Evolutionary conservation across 2,888 invertebrate species (phyloP).

Genomic region (Trissolcus japonicus): DNA sequence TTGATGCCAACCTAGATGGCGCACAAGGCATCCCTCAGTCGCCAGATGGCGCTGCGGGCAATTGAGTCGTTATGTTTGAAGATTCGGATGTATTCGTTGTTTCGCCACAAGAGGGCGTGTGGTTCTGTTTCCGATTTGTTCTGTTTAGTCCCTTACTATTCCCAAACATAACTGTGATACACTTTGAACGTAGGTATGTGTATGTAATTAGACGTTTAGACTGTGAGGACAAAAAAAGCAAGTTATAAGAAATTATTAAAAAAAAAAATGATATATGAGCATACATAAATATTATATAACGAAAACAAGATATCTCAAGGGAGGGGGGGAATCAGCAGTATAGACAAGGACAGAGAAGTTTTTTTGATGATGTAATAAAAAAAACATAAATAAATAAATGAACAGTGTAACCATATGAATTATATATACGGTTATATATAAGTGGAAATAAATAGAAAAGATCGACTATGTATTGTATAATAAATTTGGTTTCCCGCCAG

Average conservation of each 20-base stretch:
- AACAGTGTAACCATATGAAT: slow-evolving; percentile 36
- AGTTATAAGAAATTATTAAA: slow-evolving; percentile 46
- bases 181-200: slow-evolving; percentile 67
- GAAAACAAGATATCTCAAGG: slow-evolving; percentile 16
- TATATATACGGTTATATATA: slow-evolving; percentile 63
- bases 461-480: slow-evolving; percentile 73
- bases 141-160: slow-evolving; percentile 66
- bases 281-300: slow-evolving; percentile 31
- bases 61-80: slow-evolving; percentile 48
- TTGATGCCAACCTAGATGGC: slow-evolving; percentile 8
- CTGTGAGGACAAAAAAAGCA: slow-evolving; percentile 61
- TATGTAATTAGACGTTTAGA: slow-evolving; percentile 72
- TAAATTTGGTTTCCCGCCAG: slow-evolving; percentile 30
- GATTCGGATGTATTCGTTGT: slow-evolving; percentile 53
- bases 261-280: slow-evolving; percentile 29
- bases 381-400: slow-evolving; percentile 3
- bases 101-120: slow-evolving; percentile 14
- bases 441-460: slow-evolving; percentile 66
- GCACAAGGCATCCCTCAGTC: too few species aligned
- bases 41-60: too few species aligned
- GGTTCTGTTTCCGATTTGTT: slow-evolving; percentile 47
- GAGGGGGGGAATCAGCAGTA: slow-evolving; percentile 55
- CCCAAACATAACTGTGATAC: slow-evolving; percentile 76
- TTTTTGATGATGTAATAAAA: slow-evolving; percentile 52
- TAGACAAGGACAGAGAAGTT: slow-evolving; percentile 40